Conservation (phyloP, 2,888 invertebrate genomes). For the Mystacides longicornis region DNA sequence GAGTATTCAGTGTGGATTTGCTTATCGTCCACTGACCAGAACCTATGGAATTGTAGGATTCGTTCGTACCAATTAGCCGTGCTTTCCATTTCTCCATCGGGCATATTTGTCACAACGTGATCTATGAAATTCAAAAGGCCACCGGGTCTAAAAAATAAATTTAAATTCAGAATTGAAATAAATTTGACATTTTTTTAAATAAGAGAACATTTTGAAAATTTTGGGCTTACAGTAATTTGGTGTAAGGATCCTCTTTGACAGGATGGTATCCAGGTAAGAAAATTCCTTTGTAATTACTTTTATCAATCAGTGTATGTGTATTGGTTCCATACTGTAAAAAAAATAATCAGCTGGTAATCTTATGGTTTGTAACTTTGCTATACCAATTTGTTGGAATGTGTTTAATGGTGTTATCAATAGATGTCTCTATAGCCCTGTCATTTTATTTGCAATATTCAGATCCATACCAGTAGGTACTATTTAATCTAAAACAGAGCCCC, state of each 20-base stretch:
- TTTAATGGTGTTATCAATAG: too few species aligned
- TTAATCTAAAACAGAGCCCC: too few species aligned
- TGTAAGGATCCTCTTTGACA: constrained; percentile 51
- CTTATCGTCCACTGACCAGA: constrained; percentile 97
- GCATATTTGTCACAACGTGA: constrained; percentile 97
- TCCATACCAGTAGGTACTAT: too few species aligned
- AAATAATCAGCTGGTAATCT: too few species aligned
- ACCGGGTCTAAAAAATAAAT: constrained; percentile 48
- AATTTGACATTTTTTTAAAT: constrained; percentile 11
- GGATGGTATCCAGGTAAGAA: constrained; percentile 81
- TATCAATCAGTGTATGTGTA: constrained; percentile 90
- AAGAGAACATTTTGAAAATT: background rate
- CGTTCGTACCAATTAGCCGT: constrained; percentile 79
- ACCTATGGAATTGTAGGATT: constrained; percentile 61
- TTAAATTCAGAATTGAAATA: background rate
- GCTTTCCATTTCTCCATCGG: constrained; percentile 82
- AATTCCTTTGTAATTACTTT: constrained; percentile 69
- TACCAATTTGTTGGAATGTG: too few species aligned
- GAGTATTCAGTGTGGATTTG: constrained; percentile 96
- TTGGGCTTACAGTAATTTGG: constrained; percentile 51
- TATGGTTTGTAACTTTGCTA: too few species aligned
- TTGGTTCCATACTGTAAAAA: constrained; percentile 85
- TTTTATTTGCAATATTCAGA: too few species aligned
- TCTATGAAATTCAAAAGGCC: constrained; percentile 83
- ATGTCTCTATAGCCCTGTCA: too few species aligned